A percentile compares a stretch with the other conserved stretches of the same genome.
These are phyloP conservation scores for Rhyzopertha dominica DNA, from an alignment of 1,140 invertebrate genomes.

Conservation along the genomic window DNA sequence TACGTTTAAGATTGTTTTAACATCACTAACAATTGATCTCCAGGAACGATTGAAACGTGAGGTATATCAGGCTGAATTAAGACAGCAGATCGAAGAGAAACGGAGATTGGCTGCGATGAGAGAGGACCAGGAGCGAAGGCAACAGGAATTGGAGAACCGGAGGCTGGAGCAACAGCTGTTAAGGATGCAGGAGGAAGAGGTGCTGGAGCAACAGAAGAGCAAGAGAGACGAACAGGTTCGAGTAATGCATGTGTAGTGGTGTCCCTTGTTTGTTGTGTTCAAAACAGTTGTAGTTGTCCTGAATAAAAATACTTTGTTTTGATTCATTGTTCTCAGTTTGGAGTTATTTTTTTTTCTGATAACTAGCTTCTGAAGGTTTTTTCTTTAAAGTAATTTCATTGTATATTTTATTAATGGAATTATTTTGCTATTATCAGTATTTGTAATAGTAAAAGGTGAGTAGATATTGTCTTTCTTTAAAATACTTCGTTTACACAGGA, in stretches of 20 bases:
- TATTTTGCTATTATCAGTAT: too few species aligned
- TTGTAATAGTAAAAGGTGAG: too few species aligned
- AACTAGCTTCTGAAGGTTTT: slow-evolving; percentile 4
- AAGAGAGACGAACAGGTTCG: slow-evolving; percentile 31
- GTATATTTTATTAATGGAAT: too few species aligned
- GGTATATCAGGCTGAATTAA: slow-evolving; percentile 38
- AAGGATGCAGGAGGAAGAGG: slow-evolving; percentile 48
- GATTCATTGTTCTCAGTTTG: background rate
- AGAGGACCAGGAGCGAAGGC: slow-evolving; percentile 40
- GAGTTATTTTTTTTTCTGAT: too few species aligned
- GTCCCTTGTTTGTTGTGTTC: slow-evolving; percentile 8
- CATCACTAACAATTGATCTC: too few species aligned
- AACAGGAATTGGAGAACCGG: slow-evolving; percentile 51
- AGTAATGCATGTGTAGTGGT: too few species aligned
- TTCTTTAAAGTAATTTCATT: too few species aligned
- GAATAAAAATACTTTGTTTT: background rate
- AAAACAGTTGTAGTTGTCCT: background rate
- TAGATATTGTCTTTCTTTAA: too few species aligned
- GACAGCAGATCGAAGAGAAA: slow-evolving; percentile 44
- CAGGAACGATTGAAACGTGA: slow-evolving; percentile 42
- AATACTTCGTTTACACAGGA: too few species aligned
- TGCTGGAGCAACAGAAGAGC: slow-evolving; percentile 40
- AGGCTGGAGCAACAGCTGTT: slow-evolving; percentile 52
- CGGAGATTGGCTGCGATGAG: slow-evolving; percentile 33
- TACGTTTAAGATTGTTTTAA: background rate